These are phyloP conservation scores for Heliconius nattereri DNA, from an alignment of 1,140 invertebrate species.

Conservation along the genomic window DNA sequence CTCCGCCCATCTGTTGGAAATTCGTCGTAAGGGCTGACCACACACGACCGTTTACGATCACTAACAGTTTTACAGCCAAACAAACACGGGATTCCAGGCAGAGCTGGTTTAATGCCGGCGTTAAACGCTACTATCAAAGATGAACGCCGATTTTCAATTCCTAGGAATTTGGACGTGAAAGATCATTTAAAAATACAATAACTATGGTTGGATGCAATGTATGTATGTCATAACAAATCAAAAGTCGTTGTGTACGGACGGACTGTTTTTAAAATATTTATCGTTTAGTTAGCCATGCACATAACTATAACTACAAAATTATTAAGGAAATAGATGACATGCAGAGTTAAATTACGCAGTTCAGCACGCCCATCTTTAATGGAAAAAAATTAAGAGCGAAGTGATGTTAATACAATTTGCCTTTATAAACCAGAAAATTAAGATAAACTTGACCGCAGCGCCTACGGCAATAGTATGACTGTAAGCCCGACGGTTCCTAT, in stretches of 20 bases:
- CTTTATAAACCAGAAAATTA: no score
- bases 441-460: no score
- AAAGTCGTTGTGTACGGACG: neutral
- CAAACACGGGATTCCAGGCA: slow-evolving; percentile 77
- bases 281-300: neutral
- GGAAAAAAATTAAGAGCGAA: no score
- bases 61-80: slow-evolving; percentile 77
- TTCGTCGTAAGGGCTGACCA: slow-evolving; percentile 79
- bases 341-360: neutral
- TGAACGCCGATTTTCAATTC: slow-evolving; percentile 61
- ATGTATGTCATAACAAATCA: slow-evolving; percentile 36
- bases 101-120: slow-evolving; percentile 43
- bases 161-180: slow-evolving; percentile 47
- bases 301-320: neutral
- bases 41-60: slow-evolving; percentile 78
- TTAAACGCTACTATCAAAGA: slow-evolving; percentile 71
- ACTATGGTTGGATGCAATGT: slow-evolving; percentile 31
- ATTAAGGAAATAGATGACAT: neutral
- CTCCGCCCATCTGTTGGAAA: slow-evolving; percentile 72
- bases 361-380: no score
- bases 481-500: no score
- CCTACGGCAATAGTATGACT: no score
- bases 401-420: no score
- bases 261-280: neutral
- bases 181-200: slow-evolving; percentile 44